Base-by-base conservation (phyloP, 2,113 vertebrate species). In the Anser cygnoides region DNA sequence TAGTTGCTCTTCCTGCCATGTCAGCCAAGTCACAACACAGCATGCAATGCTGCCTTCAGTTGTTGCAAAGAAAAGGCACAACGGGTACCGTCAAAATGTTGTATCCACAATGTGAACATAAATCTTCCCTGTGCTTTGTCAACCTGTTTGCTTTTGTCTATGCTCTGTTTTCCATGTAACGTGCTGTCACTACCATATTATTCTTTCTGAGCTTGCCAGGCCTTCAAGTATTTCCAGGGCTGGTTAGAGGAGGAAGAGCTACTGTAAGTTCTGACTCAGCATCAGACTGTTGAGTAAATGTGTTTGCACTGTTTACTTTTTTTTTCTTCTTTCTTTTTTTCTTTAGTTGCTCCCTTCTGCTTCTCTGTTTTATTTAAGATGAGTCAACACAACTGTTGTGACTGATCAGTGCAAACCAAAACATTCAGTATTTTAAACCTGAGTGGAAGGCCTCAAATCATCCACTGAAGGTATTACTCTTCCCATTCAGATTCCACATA, bases 21-120 rank as follows among this genome's bases (percentile, higher is more conserved):
- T 84, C 93, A 95, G 70, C 90, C 68, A 62, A 92, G 96, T 90
- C 95, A 89, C 68, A 96, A 87, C 94, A 91, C 35, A 86, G 39
- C 11, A 5, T 92, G 59, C 89, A 67, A 13, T 22, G n/a, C 72
- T 74, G 59, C 63, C 72, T 96, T 68, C 84, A 91, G 59, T 46
- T 87, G 71, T 62, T 85, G 75, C 52, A 90, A 89, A 93, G 95
- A 87, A 92, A 95, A 76, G 54, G 20, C 1, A 4, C 58, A 72
- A 49, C 5, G 26, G 66, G 82, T 39, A 49, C 79, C 2, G 1
- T 92, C 81, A 92, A 55, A 91, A 70, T 37, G 23, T 86, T 93
- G 49, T 79, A 58, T 55, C 71, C 57, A 78, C 57, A 70, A 79
- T 52, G 62, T n/a, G 70, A 88, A 59, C 84, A 95, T 95, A 93